Evolutionary conservation across 2,888 invertebrate genomes (phyloP).

Genomic region (Anthophora plumipes): DNA sequence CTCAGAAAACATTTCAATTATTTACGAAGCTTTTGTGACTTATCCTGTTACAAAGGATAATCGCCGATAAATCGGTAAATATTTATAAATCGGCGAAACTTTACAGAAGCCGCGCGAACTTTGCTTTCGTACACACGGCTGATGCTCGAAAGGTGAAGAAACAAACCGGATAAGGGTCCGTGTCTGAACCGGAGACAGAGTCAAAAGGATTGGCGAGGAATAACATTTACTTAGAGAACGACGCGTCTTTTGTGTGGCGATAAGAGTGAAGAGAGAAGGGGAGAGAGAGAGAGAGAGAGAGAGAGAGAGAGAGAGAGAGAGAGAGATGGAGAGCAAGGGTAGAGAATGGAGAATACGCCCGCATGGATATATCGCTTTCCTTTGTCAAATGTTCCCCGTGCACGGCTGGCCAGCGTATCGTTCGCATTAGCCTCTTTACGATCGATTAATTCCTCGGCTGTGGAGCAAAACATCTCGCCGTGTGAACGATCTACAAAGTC

Average conservation of each 20-base stretch:
- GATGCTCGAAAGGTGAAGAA: not conserved
- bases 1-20: not conserved
- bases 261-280: conserved; percentile 31
- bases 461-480: conserved; percentile 62
- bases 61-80: not conserved
- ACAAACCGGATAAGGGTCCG: not conserved
- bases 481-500: conserved; percentile 64
- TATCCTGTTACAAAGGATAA: not conserved
- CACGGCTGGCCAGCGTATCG: conserved; percentile 60
- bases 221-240: conserved; percentile 11
- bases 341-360: conserved; percentile 60
- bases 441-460: conserved; percentile 69
- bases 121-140: not conserved
- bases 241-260: conserved; percentile 35
- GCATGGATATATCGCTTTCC: conserved; percentile 60
- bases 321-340: conserved; percentile 34
- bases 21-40: not conserved
- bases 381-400: conserved; percentile 65
- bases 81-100: not conserved
- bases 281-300: conserved; percentile 41
- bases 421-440: conserved; percentile 67
- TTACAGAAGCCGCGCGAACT: not conserved
- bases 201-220: conserved; percentile 11
- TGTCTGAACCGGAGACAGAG: not conserved
- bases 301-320: conserved; percentile 34